Evolutionary conservation across 2,797 vertebrate species (phyloP).

Genomic region (Columba guinea): DNA sequence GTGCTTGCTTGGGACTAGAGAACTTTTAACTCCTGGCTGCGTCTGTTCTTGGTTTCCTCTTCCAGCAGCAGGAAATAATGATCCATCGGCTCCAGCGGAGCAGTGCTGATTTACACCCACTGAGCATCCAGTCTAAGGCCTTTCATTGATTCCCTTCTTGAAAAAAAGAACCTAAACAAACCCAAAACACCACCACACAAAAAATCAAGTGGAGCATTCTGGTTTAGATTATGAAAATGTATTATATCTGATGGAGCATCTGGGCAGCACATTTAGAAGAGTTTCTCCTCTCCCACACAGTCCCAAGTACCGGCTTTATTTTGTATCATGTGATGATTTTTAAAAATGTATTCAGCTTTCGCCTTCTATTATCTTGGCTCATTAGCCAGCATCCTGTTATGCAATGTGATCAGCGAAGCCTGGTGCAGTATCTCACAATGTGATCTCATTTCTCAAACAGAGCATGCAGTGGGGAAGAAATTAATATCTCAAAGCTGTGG

Average conservation of each 20-base stretch:
- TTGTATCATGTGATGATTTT: conserved; percentile 37
- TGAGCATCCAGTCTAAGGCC: conserved; percentile 31
- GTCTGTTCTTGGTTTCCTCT: conserved; percentile 15
- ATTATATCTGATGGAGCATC: not conserved
- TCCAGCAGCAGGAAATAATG: conserved; percentile 29
- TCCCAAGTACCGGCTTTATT: not conserved
- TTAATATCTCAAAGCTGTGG: conserved; percentile 57
- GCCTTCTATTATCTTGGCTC: conserved; percentile 66
- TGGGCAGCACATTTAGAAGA: not conserved
- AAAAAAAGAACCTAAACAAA: not conserved
- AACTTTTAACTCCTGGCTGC: conserved; percentile 26
- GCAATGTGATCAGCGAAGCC: conserved; percentile 56
- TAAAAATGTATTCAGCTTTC: conserved; percentile 54
- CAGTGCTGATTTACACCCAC: conserved; percentile 41
- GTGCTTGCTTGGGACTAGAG: not conserved
- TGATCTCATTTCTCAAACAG: conserved; percentile 58
- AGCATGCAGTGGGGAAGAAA: conserved; percentile 55
- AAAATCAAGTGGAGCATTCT: not conserved
- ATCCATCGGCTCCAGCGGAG: not conserved
- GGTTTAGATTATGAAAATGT: not conserved
- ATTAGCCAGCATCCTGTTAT: conserved; percentile 71
- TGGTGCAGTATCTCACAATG: conserved; percentile 62
- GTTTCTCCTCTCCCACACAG: not conserved
- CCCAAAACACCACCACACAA: too few species aligned
- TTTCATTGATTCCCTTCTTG: not conserved